These are phyloP conservation scores for Crotophaga sulcirostris DNA, from an alignment of 2,113 vertebrate genomes.

Conservation along the genomic window DNA sequence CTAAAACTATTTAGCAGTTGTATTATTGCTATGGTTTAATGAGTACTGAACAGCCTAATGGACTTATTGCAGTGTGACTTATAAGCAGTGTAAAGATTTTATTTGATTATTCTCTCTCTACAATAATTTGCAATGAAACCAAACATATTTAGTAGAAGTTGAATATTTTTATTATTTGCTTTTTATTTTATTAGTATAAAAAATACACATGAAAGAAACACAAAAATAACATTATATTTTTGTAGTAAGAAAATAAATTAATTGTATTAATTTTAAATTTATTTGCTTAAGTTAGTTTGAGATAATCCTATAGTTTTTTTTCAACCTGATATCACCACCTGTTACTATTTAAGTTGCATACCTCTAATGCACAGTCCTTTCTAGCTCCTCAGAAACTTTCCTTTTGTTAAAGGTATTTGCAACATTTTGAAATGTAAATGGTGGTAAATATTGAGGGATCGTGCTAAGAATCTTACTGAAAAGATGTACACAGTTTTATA, in stretches of 20 bases:
- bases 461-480: fast-evolving
- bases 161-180: not conserved
- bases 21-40: not conserved
- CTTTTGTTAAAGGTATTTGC: not conserved
- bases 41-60: not conserved
- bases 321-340: not conserved
- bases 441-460: not conserved
- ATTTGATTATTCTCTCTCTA: not conserved
- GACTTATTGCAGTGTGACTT: not conserved
- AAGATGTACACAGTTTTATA: not conserved
- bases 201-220: not conserved
- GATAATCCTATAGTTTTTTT: not conserved
- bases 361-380: not conserved
- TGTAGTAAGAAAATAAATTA: not conserved
- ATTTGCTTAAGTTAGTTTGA: not conserved
- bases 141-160: not conserved
- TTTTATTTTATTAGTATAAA: not conserved
- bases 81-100: not conserved
- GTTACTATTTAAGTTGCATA: not conserved
- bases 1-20: not conserved
- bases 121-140: not conserved
- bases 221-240: not conserved
- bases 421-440: not conserved
- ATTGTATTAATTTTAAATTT: not conserved
- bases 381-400: not conserved